phyloP scores from a whole-genome alignment of 2,113 vertebrate species.

The Antidorcas marsupialis region DNA sequence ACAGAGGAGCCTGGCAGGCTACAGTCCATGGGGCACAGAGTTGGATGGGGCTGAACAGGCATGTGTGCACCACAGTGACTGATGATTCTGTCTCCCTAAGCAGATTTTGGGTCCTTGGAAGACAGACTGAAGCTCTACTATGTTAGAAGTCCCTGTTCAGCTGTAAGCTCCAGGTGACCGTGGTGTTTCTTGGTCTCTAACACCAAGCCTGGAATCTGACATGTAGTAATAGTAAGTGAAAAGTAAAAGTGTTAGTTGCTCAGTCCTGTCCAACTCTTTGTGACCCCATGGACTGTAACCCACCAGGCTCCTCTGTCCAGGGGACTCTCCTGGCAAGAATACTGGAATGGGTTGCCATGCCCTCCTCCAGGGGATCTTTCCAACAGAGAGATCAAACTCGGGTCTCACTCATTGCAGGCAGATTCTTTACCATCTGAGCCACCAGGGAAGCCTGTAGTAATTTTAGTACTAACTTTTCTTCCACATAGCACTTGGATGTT shows the following conservation, averaged over 20 bases:
- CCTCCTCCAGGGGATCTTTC: background rate
- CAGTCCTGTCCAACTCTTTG: background rate
- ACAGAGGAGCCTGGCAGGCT: background rate
- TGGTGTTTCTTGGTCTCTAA: background rate
- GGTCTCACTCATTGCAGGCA: background rate
- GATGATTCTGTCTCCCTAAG: background rate
- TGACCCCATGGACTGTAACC: background rate
- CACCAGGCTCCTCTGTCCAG: background rate
- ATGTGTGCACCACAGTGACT: background rate
- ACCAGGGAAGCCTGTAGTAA: background rate
- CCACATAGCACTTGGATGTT: background rate
- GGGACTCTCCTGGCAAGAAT: background rate
- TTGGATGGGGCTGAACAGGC: background rate
- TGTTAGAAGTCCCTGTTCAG: background rate
- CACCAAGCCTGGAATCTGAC: background rate
- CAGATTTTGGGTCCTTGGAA: background rate
- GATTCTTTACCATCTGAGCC: background rate
- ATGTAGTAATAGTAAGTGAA: background rate
- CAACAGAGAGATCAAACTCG: background rate
- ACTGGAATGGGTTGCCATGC: background rate
- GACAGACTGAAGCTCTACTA: background rate
- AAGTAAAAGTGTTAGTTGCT: background rate
- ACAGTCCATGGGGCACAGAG: background rate
- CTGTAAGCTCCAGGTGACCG: background rate
- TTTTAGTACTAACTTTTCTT: background rate